These are phyloP conservation scores for Lampris megalopsis DNA, from an alignment of 2,113 vertebrate genomes.

Conservation along the genomic window DNA sequence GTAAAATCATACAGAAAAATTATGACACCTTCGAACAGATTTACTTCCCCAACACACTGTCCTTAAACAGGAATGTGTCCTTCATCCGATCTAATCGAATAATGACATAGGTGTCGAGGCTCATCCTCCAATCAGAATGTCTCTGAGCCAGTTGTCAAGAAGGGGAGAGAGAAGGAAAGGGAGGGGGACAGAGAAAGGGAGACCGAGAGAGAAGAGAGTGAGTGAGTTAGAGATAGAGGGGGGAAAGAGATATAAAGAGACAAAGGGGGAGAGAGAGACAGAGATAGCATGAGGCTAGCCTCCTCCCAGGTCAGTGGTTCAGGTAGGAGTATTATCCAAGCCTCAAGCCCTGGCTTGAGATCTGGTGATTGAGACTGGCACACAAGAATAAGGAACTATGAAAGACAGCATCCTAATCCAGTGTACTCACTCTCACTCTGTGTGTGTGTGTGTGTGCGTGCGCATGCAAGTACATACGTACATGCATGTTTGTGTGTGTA, in stretches of 20 bases:
- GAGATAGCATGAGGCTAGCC: conserved; percentile 1
- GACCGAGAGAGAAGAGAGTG: background rate
- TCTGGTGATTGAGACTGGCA: conserved; percentile 12
- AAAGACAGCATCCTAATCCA: conserved; percentile 49
- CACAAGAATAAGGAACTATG: conserved; percentile 35
- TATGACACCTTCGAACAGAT: too few species aligned
- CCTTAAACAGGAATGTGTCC: conserved; percentile 12
- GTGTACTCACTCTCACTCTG: background rate
- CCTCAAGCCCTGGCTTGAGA: conserved; percentile 25
- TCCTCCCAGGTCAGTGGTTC: conserved; percentile 26
- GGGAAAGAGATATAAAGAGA: too few species aligned
- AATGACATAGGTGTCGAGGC: conserved; percentile 5
- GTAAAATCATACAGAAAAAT: too few species aligned
- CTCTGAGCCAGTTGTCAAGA: conserved; percentile 3
- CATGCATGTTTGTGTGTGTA: conserved; percentile 8
- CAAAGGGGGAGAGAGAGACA: conserved; percentile 3
- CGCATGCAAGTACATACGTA: background rate
- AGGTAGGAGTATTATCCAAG: conserved; percentile 7
- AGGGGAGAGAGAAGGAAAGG: background rate
- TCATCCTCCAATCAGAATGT: conserved; percentile 25
- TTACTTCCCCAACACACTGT: background rate
- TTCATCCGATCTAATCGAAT: conserved; percentile 21
- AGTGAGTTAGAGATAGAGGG: background rate
- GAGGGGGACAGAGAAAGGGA: background rate
- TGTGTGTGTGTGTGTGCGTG: conserved; percentile 8